These are phyloP conservation scores for Drosophila guanche DNA, from an alignment of 1,140 invertebrate species.

Conservation along the genomic window DNA sequence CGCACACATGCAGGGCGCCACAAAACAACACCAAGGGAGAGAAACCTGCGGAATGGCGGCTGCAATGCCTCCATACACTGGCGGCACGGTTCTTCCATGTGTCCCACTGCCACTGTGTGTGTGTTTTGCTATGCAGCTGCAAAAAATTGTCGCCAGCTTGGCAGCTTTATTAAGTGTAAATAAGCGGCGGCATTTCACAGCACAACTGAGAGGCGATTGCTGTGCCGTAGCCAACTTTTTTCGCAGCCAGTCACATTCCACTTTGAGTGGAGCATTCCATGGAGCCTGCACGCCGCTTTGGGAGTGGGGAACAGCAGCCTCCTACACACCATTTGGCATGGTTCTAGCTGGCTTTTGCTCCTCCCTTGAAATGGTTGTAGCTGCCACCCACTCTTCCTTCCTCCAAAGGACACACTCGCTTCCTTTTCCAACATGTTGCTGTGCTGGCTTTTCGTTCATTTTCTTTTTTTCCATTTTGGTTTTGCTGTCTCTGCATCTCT, in stretches of 20 bases:
- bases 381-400: neutral
- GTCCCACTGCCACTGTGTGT: slow-evolving; percentile 11
- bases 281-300: too few species aligned
- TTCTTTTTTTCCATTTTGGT: slow-evolving; percentile 7
- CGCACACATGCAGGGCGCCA: slow-evolving; percentile 34
- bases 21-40: slow-evolving; percentile 25
- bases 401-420: too few species aligned
- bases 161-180: slow-evolving; percentile 77
- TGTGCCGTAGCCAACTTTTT: too few species aligned
- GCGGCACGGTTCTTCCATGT: neutral
- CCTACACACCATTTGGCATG: neutral
- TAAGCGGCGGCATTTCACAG: slow-evolving; percentile 75
- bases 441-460: slow-evolving; percentile 4
- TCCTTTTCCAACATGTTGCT: slow-evolving; percentile 5
- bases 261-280: neutral
- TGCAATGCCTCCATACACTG: slow-evolving; percentile 9
- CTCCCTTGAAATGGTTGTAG: too few species aligned
- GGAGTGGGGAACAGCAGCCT: neutral
- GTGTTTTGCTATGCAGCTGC: slow-evolving; percentile 42
- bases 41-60: neutral
- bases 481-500: slow-evolving; percentile 10
- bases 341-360: too few species aligned
- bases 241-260: neutral
- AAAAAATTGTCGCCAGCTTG: slow-evolving; percentile 45
- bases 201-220: slow-evolving; percentile 23